Conservation (phyloP, 2,113 vertebrate genomes). For the Scortum barcoo region DNA sequence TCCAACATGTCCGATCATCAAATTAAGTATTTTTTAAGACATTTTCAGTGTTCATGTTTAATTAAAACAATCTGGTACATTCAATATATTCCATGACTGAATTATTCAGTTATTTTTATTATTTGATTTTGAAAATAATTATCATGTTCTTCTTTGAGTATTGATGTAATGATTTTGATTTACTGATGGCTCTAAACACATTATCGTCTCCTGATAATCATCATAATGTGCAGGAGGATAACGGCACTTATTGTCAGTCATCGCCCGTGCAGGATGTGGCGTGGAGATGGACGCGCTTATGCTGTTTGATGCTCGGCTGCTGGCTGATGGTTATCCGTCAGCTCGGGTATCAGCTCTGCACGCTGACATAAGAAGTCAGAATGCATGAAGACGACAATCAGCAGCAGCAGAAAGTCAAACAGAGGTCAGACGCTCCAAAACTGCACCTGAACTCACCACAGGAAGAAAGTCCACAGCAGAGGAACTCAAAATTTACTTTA, state of each 20-base stretch:
- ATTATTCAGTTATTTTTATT: too few species aligned
- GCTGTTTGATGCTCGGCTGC: neutral
- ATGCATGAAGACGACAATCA: constrained; percentile 43
- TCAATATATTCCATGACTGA: too few species aligned
- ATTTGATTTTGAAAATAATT: too few species aligned
- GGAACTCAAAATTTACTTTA: too few species aligned
- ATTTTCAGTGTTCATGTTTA: too few species aligned
- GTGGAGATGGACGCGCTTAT: neutral
- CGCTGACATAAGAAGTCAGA: constrained; percentile 17
- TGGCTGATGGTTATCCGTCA: neutral
- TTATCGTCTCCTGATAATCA: neutral
- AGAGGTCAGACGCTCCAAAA: neutral
- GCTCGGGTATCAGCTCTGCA: neutral
- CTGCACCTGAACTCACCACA: constrained; percentile 20
- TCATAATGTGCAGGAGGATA: neutral
- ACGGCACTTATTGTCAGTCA: accelerated
- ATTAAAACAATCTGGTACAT: too few species aligned
- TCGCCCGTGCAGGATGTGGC: neutral
- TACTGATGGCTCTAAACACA: neutral
- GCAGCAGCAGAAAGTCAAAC: neutral
- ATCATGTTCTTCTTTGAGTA: neutral
- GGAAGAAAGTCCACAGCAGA: neutral
- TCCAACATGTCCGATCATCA: too few species aligned
- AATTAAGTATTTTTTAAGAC: too few species aligned
- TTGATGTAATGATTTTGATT: neutral